Conservation (phyloP, 2,113 vertebrate genomes). For the Rutilus rutilus region DNA sequence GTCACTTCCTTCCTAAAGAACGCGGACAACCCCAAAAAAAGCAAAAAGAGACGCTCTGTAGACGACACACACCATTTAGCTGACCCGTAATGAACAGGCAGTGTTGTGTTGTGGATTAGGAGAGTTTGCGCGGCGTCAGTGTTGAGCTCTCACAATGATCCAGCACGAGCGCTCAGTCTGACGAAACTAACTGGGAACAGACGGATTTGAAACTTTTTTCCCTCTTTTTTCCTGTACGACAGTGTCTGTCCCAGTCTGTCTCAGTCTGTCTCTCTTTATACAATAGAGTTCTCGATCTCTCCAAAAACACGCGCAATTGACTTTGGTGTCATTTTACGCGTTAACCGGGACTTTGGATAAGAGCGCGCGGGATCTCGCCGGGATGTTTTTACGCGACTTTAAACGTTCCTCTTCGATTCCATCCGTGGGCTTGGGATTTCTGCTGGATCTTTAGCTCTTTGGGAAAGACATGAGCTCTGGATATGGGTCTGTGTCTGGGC, state of each 20-base stretch:
- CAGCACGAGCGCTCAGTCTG: neutral
- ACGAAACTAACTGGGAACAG: neutral
- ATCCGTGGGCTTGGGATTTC: conserved; percentile 6
- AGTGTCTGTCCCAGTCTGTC: neutral
- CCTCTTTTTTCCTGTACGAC: neutral
- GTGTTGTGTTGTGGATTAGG: neutral
- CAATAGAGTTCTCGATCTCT: neutral
- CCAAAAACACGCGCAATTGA: neutral
- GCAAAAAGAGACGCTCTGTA: neutral
- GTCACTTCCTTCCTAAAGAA: conserved; percentile 70
- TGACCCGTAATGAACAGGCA: neutral
- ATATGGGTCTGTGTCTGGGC: conserved; percentile 80
- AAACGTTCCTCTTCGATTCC: neutral
- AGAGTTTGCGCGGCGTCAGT: neutral
- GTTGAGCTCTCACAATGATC: neutral
- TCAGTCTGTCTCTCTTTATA: neutral
- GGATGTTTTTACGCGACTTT: conserved; percentile 33
- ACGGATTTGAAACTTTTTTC: conserved; percentile 49
- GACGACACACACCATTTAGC: neutral
- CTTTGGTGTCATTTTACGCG: conserved; percentile 4
- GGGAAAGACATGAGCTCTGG: conserved; percentile 65
- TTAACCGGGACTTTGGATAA: neutral
- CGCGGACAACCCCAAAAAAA: conserved; percentile 48
- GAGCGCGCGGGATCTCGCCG: conserved; percentile 19
- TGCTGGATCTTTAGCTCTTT: conserved; percentile 22